Evolutionary conservation across 1,140 invertebrate genomes (phyloP).

Genomic region (Nautilus pompilius): DNA sequence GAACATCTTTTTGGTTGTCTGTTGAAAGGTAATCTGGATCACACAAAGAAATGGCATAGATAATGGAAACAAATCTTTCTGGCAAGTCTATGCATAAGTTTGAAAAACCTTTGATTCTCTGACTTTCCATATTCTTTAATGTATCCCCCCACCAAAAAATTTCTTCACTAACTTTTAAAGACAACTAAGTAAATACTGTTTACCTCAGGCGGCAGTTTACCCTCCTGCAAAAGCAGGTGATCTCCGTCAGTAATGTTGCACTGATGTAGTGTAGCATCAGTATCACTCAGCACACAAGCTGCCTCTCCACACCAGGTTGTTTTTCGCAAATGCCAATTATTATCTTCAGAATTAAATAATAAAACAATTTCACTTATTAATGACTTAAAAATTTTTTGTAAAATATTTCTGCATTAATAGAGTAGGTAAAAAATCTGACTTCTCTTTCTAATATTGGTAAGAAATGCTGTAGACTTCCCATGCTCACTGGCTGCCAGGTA

Average conservation of each 20-base stretch:
- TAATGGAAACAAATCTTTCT: not conserved
- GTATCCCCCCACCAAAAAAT: not conserved
- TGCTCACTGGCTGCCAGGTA: too few relatives aligned
- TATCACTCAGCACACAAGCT: slow-evolving; percentile 39
- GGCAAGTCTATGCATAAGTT: not conserved
- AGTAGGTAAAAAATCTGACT: too few relatives aligned
- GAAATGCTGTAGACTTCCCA: too few relatives aligned
- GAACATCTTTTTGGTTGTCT: not conserved
- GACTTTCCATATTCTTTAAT: not conserved
- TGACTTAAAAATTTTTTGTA: too few relatives aligned
- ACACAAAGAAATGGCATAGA: not conserved
- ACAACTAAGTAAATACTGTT: not conserved
- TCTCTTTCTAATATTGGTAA: too few relatives aligned
- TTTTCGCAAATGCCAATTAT: slow-evolving; percentile 47
- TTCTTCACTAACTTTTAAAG: not conserved
- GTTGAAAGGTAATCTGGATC: not conserved
- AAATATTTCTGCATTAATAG: too few relatives aligned
- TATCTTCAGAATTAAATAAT: too few relatives aligned
- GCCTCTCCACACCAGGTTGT: slow-evolving; percentile 48
- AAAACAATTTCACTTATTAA: too few relatives aligned
- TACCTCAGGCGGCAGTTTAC: slow-evolving; percentile 46
- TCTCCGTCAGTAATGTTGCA: slow-evolving; percentile 40
- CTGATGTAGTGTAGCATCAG: slow-evolving; percentile 23
- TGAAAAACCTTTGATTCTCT: not conserved
- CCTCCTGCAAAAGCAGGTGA: slow-evolving; percentile 37